Conservation (phyloP, 1,140 invertebrate species). For the Holcopasites calliopsidis region DNA sequence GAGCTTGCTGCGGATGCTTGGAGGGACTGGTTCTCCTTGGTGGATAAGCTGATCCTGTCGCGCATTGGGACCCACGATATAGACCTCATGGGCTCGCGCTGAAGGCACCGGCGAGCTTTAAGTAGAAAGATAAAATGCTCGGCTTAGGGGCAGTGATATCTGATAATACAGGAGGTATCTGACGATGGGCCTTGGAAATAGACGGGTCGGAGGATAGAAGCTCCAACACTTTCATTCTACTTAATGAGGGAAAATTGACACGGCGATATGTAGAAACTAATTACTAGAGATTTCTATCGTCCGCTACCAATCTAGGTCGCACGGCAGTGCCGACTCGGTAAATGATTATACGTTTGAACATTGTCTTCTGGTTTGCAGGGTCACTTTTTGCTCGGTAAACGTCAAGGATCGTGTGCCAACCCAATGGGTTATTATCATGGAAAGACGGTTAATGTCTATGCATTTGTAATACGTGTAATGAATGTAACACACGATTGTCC, state of each 20-base stretch:
- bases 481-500: too few species aligned
- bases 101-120: constrained; percentile 18
- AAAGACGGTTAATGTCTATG: neutral
- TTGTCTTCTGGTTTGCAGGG: neutral
- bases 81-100: constrained; percentile 73
- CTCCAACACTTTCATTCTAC: neutral
- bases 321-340: neutral
- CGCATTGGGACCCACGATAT: constrained; percentile 59
- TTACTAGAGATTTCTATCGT: neutral
- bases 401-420: neutral
- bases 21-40: too few species aligned
- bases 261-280: neutral
- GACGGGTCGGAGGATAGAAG: too few species aligned
- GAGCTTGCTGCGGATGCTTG: too few species aligned
- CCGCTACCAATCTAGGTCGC: neutral
- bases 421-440: neutral
- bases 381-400: neutral
- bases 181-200: too few species aligned
- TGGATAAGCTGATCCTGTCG: constrained; percentile 9
- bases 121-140: constrained; percentile 41
- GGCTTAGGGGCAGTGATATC: constrained; percentile 3
- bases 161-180: constrained; percentile 29
- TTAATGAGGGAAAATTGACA: neutral
- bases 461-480: too few species aligned
- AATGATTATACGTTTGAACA: neutral